Conservation (phyloP, 2,888 invertebrate species). For the Lepidocyrtinus sp. region DNA sequence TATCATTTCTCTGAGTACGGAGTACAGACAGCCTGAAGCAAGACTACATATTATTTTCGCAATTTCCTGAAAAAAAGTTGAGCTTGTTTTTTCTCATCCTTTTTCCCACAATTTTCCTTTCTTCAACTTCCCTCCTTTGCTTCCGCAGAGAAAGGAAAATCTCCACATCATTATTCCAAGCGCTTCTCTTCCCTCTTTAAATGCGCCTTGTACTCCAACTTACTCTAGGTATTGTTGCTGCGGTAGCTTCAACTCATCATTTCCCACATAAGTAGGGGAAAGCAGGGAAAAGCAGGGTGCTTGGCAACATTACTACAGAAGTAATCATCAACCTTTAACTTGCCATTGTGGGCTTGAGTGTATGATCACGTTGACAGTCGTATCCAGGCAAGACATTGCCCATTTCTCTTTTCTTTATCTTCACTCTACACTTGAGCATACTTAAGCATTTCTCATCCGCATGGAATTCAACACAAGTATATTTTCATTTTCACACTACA, state of each 20-base stretch:
- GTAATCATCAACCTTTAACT: neutral
- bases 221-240: neutral
- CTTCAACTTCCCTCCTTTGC: neutral
- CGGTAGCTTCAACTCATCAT: neutral
- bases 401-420: slow-evolving; percentile 1
- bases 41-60: slow-evolving; percentile 26
- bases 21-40: neutral
- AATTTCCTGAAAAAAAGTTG: slow-evolving; percentile 32
- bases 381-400: slow-evolving; percentile 2
- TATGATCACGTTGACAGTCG: slow-evolving; percentile 11
- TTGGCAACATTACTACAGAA: neutral
- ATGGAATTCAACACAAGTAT: no score
- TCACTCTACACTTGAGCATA: neutral
- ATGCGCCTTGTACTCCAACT: neutral
- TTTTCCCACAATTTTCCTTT: slow-evolving; percentile 12
- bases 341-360: neutral
- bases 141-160: neutral
- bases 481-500: no score
- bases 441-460: neutral
- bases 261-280: no score
- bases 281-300: neutral
- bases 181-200: neutral
- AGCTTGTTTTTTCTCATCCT: slow-evolving; percentile 1
- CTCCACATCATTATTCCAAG: slow-evolving; percentile 4
- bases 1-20: neutral